Percentiles rank a stretch among this genome's conserved stretches.
Conservation (phyloP, 2,113 vertebrate genomes). For the Glaucomys volans region DNA sequence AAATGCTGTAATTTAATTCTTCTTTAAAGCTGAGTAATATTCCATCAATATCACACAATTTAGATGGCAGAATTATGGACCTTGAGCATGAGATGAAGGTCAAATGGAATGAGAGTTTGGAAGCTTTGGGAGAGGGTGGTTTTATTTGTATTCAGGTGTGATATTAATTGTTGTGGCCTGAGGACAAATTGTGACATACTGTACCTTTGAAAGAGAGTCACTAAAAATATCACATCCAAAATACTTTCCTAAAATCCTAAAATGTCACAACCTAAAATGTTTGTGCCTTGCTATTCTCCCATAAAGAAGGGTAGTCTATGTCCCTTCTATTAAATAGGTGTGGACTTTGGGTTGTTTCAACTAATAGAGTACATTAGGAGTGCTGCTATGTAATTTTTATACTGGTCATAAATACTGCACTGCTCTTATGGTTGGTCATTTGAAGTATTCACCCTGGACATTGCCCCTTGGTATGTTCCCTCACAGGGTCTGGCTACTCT, state of each 20-base stretch:
- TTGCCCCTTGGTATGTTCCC: no score
- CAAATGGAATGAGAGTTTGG: not conserved
- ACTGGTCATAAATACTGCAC: not conserved
- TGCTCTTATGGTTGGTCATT: not conserved
- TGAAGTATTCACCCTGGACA: not conserved
- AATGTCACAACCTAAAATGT: not conserved
- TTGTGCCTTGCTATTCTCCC: not conserved
- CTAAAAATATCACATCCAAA: not conserved
- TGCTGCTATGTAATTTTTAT: not conserved
- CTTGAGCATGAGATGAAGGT: not conserved
- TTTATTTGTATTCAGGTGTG: accelerated
- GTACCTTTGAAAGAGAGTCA: not conserved
- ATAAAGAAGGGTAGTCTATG: not conserved
- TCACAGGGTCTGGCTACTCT: not conserved
- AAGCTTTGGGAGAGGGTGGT: not conserved
- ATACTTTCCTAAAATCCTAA: not conserved
- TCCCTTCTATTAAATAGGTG: not conserved
- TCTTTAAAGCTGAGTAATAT: no score
- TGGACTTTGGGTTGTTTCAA: not conserved
- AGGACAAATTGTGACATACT: accelerated
- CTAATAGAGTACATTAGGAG: accelerated
- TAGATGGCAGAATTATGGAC: not conserved
- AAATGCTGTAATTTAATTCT: no score
- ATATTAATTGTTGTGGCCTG: not conserved
- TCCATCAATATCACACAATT: not conserved